Base-by-base conservation (phyloP, 2,888 invertebrate species). In the Leptinotarsa haldemani region DNA sequence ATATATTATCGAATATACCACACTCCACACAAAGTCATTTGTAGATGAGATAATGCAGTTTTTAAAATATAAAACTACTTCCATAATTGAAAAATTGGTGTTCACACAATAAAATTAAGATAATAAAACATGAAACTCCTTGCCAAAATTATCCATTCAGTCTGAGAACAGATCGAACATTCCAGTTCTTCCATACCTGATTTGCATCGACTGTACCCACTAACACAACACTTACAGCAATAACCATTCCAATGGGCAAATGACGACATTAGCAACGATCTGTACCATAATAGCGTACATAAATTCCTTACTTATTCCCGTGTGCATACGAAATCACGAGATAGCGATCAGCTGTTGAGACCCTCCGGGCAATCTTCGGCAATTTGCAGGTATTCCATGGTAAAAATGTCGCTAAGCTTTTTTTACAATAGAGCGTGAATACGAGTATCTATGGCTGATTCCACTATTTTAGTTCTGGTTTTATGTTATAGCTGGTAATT, bases 281-380 rank as follows among this genome's bases (percentile, higher is more conserved):
- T 76, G 75, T 79, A 78, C 82, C 74, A 77, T 83, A 83, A 83
- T 83, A 81, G 81, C 82, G 74, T 74, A 77, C 80, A 82, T 83
- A 82, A 82, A 83, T 83, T 81, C 79, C 75, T 70, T 71, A 77
- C 79, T 82, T 82, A 80, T 81, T 77, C 79, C 78, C 77, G 78
- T 78, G 81, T 79, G 81, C 81, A 82, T 83, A 79, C 80, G 81
- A 83, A 84, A 82, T 82, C 80, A 79, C 77, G 78, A 81, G 84
- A 83, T 84, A 81, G 81, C 80, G 78, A 83, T 84, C 83, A 75
- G 74, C 72, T 77, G 53, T 18, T 78, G 75, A 74, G 72, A 74
- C 76, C 79, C 83, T 81, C 70, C 74, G 77, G 77, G 82, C 82
- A 63, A 78, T 78, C 73, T 76, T 74, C 78, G 70, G 81, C 81